A percentile compares a stretch with the other conserved stretches of the same genome.
phyloP scores from a whole-genome alignment of 2,113 vertebrate species.

The Athene noctua region DNA sequence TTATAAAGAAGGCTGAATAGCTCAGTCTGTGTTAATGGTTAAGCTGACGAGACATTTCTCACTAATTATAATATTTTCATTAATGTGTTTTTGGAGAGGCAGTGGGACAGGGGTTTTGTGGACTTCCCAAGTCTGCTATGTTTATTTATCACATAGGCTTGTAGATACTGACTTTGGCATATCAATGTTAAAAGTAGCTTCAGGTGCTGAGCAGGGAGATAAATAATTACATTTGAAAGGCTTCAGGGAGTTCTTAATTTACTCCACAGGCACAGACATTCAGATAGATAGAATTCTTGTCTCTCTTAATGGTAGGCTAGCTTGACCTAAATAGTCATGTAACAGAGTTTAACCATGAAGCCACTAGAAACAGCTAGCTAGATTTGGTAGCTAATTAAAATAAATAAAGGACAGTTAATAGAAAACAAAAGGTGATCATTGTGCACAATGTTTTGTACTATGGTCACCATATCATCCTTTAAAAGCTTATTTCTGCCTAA shows the following conservation, averaged over 20 bases:
- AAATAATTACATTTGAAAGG: neutral
- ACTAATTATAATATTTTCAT: neutral
- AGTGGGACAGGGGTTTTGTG: neutral
- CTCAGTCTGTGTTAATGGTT: neutral
- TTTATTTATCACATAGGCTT: neutral
- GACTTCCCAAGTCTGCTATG: neutral
- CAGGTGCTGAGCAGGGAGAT: neutral
- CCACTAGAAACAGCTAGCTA: neutral
- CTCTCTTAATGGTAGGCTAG: neutral
- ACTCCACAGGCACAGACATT: neutral
- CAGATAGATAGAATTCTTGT: neutral
- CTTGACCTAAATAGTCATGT: neutral
- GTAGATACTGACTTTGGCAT: neutral
- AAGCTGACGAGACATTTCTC: neutral
- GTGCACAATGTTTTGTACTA: neutral
- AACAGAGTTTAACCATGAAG: neutral
- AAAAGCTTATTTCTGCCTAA: neutral
- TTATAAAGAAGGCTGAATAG: neutral
- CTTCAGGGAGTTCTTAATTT: neutral
- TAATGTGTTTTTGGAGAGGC: neutral
- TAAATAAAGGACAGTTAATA: neutral
- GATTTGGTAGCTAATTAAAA: neutral
- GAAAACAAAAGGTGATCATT: neutral
- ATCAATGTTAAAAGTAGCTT: neutral
- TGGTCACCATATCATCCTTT: neutral